Evolutionary conservation across 2,888 invertebrate species (phyloP).

Genomic region (Heliconius charithonia): DNA sequence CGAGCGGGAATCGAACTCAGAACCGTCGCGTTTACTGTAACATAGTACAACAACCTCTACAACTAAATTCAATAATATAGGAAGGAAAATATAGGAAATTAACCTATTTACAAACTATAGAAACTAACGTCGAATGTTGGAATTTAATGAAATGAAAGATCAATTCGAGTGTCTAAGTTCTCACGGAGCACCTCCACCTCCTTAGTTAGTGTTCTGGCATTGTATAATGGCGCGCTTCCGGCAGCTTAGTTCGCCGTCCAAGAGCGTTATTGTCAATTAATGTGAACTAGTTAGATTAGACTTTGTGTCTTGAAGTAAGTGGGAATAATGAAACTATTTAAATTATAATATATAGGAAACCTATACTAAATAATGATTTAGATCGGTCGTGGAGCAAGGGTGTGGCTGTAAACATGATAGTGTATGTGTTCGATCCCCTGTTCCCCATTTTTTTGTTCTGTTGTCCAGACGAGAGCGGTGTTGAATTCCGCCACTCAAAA

Average conservation of each 20-base stretch:
- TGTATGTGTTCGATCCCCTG: no score
- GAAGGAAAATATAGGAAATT: no score
- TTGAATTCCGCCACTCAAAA: no score
- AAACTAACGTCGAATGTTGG: constrained; percentile 1
- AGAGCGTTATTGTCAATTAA: constrained; percentile 27
- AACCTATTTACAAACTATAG: not conserved
- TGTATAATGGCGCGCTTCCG: constrained; percentile 31
- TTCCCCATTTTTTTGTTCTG: no score
- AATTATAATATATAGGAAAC: not conserved
- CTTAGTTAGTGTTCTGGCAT: constrained; percentile 15
- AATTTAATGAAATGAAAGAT: constrained; percentile 28
- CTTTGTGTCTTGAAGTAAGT: not conserved
- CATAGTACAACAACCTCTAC: no score
- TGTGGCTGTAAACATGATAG: no score
- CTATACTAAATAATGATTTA: no score
- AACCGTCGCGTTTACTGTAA: no score
- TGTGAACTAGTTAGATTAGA: constrained; percentile 16
- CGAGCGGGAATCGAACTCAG: no score
- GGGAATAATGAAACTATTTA: not conserved
- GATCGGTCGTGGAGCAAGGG: no score
- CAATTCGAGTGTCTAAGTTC: constrained; percentile 22
- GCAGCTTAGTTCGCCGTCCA: constrained; percentile 25
- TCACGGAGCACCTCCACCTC: constrained; percentile 16
- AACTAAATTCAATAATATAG: not conserved
- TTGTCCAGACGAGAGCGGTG: no score